Evolutionary conservation across 2,888 invertebrate genomes (phyloP).

Genomic region (Pseudeuparius sepicola): DNA sequence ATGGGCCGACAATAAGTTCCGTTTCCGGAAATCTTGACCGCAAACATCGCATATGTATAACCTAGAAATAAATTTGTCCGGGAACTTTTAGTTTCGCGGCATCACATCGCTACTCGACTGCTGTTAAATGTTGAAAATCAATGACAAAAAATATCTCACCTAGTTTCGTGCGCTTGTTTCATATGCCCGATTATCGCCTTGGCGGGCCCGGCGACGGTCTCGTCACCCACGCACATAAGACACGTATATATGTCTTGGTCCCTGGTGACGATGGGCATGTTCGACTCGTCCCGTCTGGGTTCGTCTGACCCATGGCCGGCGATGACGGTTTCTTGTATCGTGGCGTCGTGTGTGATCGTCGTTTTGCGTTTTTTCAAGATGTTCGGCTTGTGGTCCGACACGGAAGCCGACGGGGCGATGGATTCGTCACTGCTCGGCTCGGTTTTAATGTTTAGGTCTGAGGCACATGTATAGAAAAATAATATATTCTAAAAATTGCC

Average conservation of each 20-base stretch:
- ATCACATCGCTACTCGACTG: no score
- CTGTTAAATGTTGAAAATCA: no score
- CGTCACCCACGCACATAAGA: constrained; percentile 41
- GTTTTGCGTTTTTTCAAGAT: constrained; percentile 29
- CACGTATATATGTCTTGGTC: constrained; percentile 45
- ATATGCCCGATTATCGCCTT: constrained; percentile 53
- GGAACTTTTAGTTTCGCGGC: no score
- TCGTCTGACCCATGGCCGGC: background rate
- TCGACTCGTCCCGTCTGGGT: constrained; percentile 17
- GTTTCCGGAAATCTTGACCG: constrained; percentile 51
- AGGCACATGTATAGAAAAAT: no score
- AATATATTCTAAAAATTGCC: no score
- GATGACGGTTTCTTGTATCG: background rate
- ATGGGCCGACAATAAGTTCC: constrained; percentile 54
- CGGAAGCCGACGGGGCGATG: background rate
- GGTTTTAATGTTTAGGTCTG: constrained; percentile 28
- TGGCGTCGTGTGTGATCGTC: no score
- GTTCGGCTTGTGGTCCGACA: constrained; percentile 28
- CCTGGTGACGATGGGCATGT: constrained; percentile 25
- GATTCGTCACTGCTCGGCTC: constrained; percentile 26
- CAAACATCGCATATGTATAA: constrained; percentile 64
- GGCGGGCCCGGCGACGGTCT: constrained; percentile 43
- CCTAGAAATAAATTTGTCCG: constrained; percentile 37
- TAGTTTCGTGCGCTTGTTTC: constrained; percentile 47
- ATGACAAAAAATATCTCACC: no score